Percentiles rank a stretch among this genome's conserved stretches.
Evolutionary conservation across 1,140 invertebrate species (phyloP).

Genomic region (Coelopa frigida): DNA sequence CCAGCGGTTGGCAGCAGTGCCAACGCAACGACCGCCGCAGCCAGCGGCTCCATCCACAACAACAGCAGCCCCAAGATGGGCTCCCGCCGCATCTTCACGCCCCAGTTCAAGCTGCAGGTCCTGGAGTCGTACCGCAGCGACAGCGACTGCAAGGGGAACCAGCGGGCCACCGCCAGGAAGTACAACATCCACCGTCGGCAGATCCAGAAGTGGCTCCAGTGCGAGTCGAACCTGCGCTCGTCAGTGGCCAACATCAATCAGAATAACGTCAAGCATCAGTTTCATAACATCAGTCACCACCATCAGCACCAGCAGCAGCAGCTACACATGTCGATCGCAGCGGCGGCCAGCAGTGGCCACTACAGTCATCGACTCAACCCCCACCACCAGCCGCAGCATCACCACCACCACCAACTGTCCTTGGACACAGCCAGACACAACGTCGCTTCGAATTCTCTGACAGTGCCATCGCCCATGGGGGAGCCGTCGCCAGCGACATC

Average conservation of each 20-base stretch:
- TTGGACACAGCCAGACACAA: slow-evolving; percentile 20
- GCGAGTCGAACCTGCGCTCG: slow-evolving; percentile 64
- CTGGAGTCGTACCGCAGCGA: slow-evolving; percentile 76
- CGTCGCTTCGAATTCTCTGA: slow-evolving; percentile 26
- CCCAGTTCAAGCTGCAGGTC: slow-evolving; percentile 77
- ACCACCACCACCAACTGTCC: slow-evolving; percentile 18
- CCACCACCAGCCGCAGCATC: slow-evolving; percentile 16
- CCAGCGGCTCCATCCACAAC: slow-evolving; percentile 35
- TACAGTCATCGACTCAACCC: slow-evolving; percentile 6
- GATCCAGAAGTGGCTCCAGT: slow-evolving; percentile 84
- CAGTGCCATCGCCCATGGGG: slow-evolving; percentile 22
- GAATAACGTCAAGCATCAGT: slow-evolving; percentile 23
- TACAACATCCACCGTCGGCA: slow-evolving; percentile 78
- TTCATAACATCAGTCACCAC: slow-evolving; percentile 18
- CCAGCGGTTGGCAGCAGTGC: slow-evolving; percentile 12
- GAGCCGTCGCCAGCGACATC: slow-evolving; percentile 15
- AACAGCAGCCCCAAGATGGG: slow-evolving; percentile 54
- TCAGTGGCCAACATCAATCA: slow-evolving; percentile 51
- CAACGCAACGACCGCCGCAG: slow-evolving; percentile 12
- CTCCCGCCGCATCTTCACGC: slow-evolving; percentile 73
- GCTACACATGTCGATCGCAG: slow-evolving; percentile 6
- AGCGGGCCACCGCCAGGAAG: slow-evolving; percentile 75
- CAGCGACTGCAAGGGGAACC: slow-evolving; percentile 75
- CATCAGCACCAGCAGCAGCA: slow-evolving; percentile 15
- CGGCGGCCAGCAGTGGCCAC: slow-evolving; percentile 2